phyloP scores from a whole-genome alignment of 1,140 invertebrate genomes.

The Adoxophyes honmai region DNA sequence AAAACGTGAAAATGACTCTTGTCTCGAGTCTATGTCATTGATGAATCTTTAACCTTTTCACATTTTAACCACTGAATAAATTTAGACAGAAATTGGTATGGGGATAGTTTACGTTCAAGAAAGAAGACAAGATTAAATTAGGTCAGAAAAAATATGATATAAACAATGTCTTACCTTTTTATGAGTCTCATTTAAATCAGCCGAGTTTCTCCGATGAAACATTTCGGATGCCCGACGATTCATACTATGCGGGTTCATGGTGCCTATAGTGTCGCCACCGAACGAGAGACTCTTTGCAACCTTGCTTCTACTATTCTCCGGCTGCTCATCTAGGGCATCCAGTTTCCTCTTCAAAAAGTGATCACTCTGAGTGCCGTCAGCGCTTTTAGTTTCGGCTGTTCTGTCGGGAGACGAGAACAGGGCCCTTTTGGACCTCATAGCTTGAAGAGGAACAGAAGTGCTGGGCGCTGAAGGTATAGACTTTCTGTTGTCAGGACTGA shows the following conservation, averaged over 20 bases:
- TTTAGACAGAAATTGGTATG: too few relatives aligned
- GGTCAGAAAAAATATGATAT: too few relatives aligned
- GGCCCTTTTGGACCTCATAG: conserved; percentile 77
- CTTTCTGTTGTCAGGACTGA: conserved; percentile 78
- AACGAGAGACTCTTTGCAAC: conserved; percentile 80
- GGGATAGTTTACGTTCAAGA: too few relatives aligned
- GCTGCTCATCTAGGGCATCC: conserved; percentile 76
- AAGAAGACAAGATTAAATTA: too few relatives aligned
- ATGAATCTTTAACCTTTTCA: too few relatives aligned
- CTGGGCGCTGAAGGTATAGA: conserved; percentile 41
- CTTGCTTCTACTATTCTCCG: conserved; percentile 71
- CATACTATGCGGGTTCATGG: conserved; percentile 34
- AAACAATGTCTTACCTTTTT: conserved; percentile 77
- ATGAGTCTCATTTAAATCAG: conserved; percentile 79
- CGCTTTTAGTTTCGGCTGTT: conserved; percentile 51
- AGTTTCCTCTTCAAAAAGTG: conserved; percentile 71
- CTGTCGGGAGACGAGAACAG: conserved; percentile 77
- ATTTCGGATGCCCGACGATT: conserved; percentile 62
- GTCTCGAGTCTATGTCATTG: too few relatives aligned
- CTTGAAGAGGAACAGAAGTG: conserved; percentile 55
- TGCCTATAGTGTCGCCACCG: conserved; percentile 63
- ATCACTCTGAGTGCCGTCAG: conserved; percentile 55
- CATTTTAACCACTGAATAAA: too few relatives aligned
- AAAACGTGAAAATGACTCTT: too few relatives aligned
- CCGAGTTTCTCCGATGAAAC: conserved; percentile 35